Evolutionary conservation across 2,797 vertebrate species (phyloP), one percentile per base, ranked within the genome.

Genomic region (Anomalospiza imberbis): DNA sequence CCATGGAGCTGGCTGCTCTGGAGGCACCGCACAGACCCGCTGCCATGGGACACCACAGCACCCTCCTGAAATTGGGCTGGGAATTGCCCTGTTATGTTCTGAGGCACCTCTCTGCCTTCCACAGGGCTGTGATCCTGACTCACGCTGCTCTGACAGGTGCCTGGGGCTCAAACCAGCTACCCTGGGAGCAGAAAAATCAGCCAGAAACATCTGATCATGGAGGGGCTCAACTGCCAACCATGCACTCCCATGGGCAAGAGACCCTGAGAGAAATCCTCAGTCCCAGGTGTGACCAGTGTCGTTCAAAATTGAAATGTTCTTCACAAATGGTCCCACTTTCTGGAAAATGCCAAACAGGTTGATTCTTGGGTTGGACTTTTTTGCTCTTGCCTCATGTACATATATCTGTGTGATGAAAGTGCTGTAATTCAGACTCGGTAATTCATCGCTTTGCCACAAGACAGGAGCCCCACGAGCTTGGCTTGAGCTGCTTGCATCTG

Each of bases 21-120:
- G 18, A 28, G 47, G 50, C 42, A 1, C 19, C 3, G 13, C 5
- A 1, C 1, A 0, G 19, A 10, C 12, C 22, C 0, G 1, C 17
- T 61, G 50, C 76, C 3, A 0, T 11, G 67, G 53, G 45, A 32
- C 48, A 19, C 34, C 3, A 8, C 44, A 21, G 25, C 21, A 47
- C 6, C 8, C 42, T 19, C 31, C 60, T 14, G 6, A 11, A 12
- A 24, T 2, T 3, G 61, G 13, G 4, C 21, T 54, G 47, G 32
- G 26, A 88, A 58, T 11, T 6, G 29, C 67, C 32, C 26, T 24
- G 19, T 14, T 13, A 0, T 6, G 8, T 7, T 68, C 66, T 22
- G 20, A 38, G 26, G 22, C 21, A 31, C 32, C 29, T 8, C 47
- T 53, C 40, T 88, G 36, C 57, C 42, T 78, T 36, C 45, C 54